Evolutionary conservation across 30 jellyfish, hydroid and myxozoan species (phyloP).

Genomic region (Cassiopea xamachana): DNA sequence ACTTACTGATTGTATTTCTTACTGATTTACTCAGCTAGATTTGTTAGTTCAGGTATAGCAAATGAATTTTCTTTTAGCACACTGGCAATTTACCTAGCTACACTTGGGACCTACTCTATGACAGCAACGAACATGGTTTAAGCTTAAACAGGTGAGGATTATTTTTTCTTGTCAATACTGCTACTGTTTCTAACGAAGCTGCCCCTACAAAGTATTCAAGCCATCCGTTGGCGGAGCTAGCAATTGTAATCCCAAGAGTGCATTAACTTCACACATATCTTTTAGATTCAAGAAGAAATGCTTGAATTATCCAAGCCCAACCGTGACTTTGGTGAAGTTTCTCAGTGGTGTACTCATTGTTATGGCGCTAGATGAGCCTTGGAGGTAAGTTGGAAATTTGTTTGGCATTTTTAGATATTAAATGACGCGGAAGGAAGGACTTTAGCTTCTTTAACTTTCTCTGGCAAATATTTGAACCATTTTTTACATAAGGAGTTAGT

Average conservation of each 20-base stretch:
- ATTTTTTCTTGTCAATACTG: background rate
- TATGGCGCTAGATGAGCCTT: slow-evolving; percentile 83
- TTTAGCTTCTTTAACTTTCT: background rate
- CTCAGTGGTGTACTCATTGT: slow-evolving; percentile 70
- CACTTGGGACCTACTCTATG: slow-evolving; percentile 83
- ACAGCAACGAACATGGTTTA: slow-evolving; percentile 92
- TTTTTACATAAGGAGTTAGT: background rate
- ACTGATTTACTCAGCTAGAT: background rate
- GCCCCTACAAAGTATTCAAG: no score
- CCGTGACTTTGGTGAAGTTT: slow-evolving; percentile 77
- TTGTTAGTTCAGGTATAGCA: background rate
- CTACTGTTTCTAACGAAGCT: no score
- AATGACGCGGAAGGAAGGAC: background rate
- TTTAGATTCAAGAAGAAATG: slow-evolving; percentile 83
- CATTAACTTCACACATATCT: no score
- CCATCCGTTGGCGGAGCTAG: no score
- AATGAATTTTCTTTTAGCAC: slow-evolving; percentile 13
- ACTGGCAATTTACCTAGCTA: slow-evolving; percentile 27
- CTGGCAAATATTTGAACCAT: background rate
- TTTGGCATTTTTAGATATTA: background rate
- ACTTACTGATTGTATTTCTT: background rate
- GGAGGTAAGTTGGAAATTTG: slow-evolving; percentile 69
- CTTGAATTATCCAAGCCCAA: slow-evolving; percentile 90
- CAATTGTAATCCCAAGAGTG: no score
- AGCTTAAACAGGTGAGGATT: slow-evolving; percentile 80